Evolutionary conservation across 1,140 invertebrate species (phyloP).

Genomic region (Trichogramma pretiosum): DNA sequence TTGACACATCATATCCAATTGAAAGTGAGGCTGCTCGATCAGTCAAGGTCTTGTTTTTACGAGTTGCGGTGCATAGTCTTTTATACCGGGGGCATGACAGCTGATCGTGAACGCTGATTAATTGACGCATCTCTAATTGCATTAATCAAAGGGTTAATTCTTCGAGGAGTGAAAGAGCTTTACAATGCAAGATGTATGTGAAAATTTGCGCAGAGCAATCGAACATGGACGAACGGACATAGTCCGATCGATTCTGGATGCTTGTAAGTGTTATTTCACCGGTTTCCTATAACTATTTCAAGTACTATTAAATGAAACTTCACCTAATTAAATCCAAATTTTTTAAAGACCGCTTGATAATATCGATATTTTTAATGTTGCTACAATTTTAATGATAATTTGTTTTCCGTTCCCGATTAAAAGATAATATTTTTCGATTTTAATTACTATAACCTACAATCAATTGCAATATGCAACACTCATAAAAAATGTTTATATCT

Average conservation of each 20-base stretch:
- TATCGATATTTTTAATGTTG: neutral
- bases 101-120: no score
- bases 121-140: no score
- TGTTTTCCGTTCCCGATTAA: slow-evolving; percentile 16
- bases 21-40: no score
- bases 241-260: slow-evolving; percentile 51
- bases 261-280: slow-evolving; percentile 50
- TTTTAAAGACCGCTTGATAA: neutral
- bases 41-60: no score
- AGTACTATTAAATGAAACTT: neutral
- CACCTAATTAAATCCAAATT: neutral
- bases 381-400: slow-evolving; percentile 17
- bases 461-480: neutral
- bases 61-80: no score
- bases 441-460: neutral
- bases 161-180: no score
- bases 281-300: neutral
- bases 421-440: neutral
- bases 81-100: no score
- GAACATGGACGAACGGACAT: slow-evolving; percentile 55
- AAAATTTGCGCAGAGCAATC: slow-evolving; percentile 50
- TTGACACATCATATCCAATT: no score
- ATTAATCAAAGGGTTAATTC: no score
- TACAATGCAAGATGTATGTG: slow-evolving; percentile 44
- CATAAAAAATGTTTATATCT: neutral